Percentiles rank a stretch among this genome's conserved stretches.
These are phyloP conservation scores for Harpagifer antarcticus DNA, from an alignment of 2,797 vertebrate genomes.

Conservation along the genomic window DNA sequence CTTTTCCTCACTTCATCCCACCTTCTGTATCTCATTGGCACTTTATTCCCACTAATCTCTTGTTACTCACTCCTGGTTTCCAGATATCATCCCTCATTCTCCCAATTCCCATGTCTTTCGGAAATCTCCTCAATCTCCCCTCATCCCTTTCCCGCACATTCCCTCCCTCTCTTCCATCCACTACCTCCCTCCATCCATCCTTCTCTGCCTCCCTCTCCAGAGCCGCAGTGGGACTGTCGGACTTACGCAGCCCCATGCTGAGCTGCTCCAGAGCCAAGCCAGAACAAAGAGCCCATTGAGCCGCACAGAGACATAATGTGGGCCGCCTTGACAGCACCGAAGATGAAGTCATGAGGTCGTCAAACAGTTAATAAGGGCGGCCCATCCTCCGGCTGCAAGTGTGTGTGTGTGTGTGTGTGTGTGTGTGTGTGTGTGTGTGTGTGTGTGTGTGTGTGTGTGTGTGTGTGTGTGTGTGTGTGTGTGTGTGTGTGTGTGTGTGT, in stretches of 20 bases:
- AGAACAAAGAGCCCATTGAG: slow-evolving; percentile 87
- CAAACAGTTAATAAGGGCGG: slow-evolving; percentile 80
- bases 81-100: slow-evolving; percentile 47
- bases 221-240: slow-evolving; percentile 72
- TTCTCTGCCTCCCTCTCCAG: slow-evolving; percentile 39
- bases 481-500: slow-evolving; percentile 46
- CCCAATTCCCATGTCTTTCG: slow-evolving; percentile 63
- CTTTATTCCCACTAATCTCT: slow-evolving; percentile 35
- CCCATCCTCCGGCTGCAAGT: slow-evolving; percentile 71
- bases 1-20: slow-evolving; percentile 19
- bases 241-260: slow-evolving; percentile 80
- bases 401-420: slow-evolving; percentile 45
- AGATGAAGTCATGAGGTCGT: slow-evolving; percentile 84
- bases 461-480: slow-evolving; percentile 46
- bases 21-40: slow-evolving; percentile 31
- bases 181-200: slow-evolving; percentile 48
- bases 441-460: slow-evolving; percentile 46
- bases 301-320: slow-evolving; percentile 80
- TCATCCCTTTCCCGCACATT: slow-evolving; percentile 48
- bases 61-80: slow-evolving; percentile 45
- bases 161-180: slow-evolving; percentile 32
- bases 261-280: slow-evolving; percentile 81
- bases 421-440: slow-evolving; percentile 46
- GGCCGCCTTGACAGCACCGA: slow-evolving; percentile 76
- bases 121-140: slow-evolving; percentile 62